These are phyloP conservation scores for Phyllotreta striolata DNA, from an alignment of 2,888 invertebrate genomes.

Conservation along the genomic window DNA sequence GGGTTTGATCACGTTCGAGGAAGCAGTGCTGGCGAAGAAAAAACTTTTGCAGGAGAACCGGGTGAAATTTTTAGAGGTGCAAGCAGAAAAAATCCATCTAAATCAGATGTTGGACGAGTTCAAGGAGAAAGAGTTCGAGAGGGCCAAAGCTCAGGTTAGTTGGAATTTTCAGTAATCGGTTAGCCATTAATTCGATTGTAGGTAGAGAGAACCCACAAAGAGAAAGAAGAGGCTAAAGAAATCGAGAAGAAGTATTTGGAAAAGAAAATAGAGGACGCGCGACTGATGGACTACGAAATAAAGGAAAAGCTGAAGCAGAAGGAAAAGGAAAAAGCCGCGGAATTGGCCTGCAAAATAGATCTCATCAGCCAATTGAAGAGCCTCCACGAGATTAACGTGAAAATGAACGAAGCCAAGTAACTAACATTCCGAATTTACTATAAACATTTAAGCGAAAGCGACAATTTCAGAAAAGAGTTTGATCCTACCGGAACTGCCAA, in stretches of 20 bases:
- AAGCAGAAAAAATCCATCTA: conserved; percentile 64
- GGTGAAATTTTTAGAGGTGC: conserved; percentile 63
- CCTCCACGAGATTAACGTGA: conserved; percentile 54
- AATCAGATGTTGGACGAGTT: conserved; percentile 64
- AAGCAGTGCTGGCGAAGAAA: conserved; percentile 67
- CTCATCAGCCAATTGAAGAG: conserved; percentile 60
- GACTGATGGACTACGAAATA: conserved; percentile 64
- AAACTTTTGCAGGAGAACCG: conserved; percentile 63
- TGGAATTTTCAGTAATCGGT: too few species aligned
- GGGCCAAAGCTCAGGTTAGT: conserved; percentile 58
- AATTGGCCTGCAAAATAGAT: conserved; percentile 56
- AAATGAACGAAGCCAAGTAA: conserved; percentile 48
- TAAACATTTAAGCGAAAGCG: background rate
- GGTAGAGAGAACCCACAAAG: conserved; percentile 62
- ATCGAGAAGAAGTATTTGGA: conserved; percentile 64
- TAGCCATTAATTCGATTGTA: background rate
- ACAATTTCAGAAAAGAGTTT: conserved; percentile 60
- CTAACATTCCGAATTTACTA: background rate
- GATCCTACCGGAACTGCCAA: conserved; percentile 69
- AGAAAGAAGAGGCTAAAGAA: conserved; percentile 64
- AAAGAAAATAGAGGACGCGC: conserved; percentile 63
- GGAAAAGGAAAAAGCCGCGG: conserved; percentile 54
- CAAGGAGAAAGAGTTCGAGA: conserved; percentile 63
- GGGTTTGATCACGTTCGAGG: conserved; percentile 68
- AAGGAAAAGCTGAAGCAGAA: conserved; percentile 55